Conservation (phyloP, 2,797 vertebrate genomes). For the Anas flavirostris region DNA sequence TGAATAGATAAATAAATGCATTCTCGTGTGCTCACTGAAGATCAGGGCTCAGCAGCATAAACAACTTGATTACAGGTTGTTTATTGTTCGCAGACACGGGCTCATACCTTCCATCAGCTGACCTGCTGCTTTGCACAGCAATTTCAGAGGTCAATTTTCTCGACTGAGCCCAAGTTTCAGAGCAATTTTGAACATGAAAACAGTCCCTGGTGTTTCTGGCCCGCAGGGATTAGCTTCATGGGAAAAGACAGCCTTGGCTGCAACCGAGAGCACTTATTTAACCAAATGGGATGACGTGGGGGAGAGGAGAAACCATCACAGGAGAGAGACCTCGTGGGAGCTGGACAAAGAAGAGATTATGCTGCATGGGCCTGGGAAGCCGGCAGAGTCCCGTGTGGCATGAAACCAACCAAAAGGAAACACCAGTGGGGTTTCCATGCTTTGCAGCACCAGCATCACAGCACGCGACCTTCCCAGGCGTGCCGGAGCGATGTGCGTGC, state of each 20-base stretch:
- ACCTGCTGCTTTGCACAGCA: neutral
- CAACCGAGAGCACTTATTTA: neutral
- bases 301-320: neutral
- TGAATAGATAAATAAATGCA: neutral
- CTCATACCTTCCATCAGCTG: neutral
- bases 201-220: neutral
- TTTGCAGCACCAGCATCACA: neutral
- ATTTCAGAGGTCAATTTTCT: neutral
- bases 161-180: neutral
- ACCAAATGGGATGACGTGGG: neutral
- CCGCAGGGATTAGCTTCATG: neutral
- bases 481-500: accelerated
- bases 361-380: neutral
- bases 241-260: neutral
- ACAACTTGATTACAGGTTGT: neutral
- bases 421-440: accelerated
- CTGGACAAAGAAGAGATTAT: neutral
- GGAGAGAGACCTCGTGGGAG: neutral
- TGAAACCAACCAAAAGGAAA: neutral
- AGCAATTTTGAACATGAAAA: neutral
- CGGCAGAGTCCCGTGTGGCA: neutral
- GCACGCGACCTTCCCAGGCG: neutral
- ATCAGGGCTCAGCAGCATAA: neutral
- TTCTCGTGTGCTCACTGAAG: neutral
- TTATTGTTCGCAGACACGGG: neutral